Evolutionary conservation across 2,797 vertebrate species (phyloP).

Genomic region (Gorsachius magnificus): DNA sequence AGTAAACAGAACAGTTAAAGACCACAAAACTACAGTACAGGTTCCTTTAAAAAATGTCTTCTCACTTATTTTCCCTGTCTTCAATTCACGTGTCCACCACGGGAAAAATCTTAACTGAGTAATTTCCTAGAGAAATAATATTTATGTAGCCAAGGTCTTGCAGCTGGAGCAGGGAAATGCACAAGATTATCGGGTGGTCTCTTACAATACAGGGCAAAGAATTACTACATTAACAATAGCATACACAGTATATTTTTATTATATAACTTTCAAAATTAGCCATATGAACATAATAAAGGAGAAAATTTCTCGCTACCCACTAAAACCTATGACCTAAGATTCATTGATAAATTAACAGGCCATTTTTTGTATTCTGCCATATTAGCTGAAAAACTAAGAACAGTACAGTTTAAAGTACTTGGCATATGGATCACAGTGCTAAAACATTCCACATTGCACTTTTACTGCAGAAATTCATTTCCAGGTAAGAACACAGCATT

Average conservation of each 20-base stretch:
- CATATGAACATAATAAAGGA: neutral
- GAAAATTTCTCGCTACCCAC: neutral
- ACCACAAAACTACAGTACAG: neutral
- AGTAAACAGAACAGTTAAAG: conserved; percentile 51
- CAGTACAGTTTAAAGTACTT: neutral
- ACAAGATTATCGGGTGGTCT: neutral
- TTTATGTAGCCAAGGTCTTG: neutral
- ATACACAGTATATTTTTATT: neutral
- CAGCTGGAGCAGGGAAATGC: neutral
- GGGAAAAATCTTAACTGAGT: conserved; percentile 22
- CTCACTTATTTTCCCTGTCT: neutral
- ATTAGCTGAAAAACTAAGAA: conserved; percentile 27
- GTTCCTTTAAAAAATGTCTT: conserved; percentile 32
- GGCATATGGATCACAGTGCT: conserved; percentile 29
- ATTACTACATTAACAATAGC: neutral
- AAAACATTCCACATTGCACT: conserved; percentile 48
- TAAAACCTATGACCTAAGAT: neutral
- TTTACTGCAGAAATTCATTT: conserved; percentile 55
- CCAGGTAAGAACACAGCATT: conserved; percentile 66
- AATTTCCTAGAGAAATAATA: conserved; percentile 35
- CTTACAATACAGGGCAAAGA: neutral
- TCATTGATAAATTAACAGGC: neutral
- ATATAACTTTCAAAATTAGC: neutral
- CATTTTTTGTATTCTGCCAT: neutral
- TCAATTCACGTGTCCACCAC: conserved; percentile 17